phyloP scores from a whole-genome alignment of 2,888 invertebrate species.

The Ornithoptera alexandrae region DNA sequence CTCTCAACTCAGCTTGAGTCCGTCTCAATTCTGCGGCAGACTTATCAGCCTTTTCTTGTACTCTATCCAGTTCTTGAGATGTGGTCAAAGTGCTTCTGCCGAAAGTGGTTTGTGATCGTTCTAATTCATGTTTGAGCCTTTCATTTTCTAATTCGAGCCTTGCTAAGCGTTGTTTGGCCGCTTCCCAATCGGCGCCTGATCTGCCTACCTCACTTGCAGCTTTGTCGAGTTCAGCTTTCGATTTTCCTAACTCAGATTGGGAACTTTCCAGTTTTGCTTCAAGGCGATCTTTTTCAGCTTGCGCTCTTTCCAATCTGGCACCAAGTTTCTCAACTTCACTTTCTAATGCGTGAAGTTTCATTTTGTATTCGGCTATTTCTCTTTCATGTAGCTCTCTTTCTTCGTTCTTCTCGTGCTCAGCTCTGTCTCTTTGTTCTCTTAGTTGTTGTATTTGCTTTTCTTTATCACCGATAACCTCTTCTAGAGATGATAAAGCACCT shows the following conservation, averaged over 20 bases:
- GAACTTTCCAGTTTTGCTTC: slow-evolving; percentile 95
- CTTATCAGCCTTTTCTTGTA: slow-evolving; percentile 93
- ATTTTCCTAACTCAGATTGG: slow-evolving; percentile 95
- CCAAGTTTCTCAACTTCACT: slow-evolving; percentile 95
- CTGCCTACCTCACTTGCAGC: slow-evolving; percentile 93
- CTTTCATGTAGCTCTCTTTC: slow-evolving; percentile 96
- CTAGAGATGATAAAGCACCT: slow-evolving; percentile 94
- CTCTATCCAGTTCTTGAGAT: slow-evolving; percentile 89
- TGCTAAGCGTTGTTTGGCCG: slow-evolving; percentile 89
- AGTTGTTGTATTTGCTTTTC: slow-evolving; percentile 98
- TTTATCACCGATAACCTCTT: slow-evolving; percentile 97
- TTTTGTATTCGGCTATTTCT: slow-evolving; percentile 96
- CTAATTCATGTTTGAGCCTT: slow-evolving; percentile 90
- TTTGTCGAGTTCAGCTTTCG: slow-evolving; percentile 95
- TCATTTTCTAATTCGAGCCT: slow-evolving; percentile 95
- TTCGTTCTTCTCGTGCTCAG: slow-evolving; percentile 97
- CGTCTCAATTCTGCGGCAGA: slow-evolving; percentile 89
- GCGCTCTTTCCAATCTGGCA: slow-evolving; percentile 91
- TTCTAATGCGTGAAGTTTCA: slow-evolving; percentile 94
- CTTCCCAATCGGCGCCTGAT: slow-evolving; percentile 93
- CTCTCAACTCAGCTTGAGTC: slow-evolving; percentile 93
- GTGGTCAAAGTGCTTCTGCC: slow-evolving; percentile 90
- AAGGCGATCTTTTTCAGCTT: slow-evolving; percentile 93
- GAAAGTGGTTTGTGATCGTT: slow-evolving; percentile 90
- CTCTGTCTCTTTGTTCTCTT: slow-evolving; percentile 95